These are phyloP conservation scores for Diarsia rubi DNA, from an alignment of 2,888 invertebrate genomes.

Conservation along the genomic window DNA sequence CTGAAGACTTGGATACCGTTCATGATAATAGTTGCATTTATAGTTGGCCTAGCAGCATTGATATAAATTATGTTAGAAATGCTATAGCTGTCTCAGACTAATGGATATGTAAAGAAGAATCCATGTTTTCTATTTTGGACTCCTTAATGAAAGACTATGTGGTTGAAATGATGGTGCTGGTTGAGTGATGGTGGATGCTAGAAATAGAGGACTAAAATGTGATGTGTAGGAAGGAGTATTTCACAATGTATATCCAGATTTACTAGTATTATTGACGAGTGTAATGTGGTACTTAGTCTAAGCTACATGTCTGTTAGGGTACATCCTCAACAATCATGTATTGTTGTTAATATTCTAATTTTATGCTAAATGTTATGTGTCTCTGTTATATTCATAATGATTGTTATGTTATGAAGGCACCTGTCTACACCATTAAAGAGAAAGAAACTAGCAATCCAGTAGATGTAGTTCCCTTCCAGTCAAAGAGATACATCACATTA, in stretches of 20 bases:
- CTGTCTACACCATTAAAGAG: neutral
- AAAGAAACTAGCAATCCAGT: neutral
- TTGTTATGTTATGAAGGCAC: neutral
- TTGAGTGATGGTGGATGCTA: slow-evolving; percentile 21
- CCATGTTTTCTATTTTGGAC: slow-evolving; percentile 34
- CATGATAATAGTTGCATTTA: slow-evolving; percentile 86
- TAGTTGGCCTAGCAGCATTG: slow-evolving; percentile 79
- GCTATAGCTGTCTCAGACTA: neutral
- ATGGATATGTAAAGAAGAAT: slow-evolving; percentile 6
- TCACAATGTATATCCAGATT: slow-evolving; percentile 5
- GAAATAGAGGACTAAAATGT: slow-evolving; percentile 10
- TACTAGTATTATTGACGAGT: slow-evolving; percentile 16
- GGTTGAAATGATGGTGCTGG: slow-evolving; percentile 58
- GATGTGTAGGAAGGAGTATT: neutral
- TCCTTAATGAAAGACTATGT: slow-evolving; percentile 32
- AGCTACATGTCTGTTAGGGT: slow-evolving; percentile 21
- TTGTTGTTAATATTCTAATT: slow-evolving; percentile 31
- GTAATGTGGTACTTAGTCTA: slow-evolving; percentile 18
- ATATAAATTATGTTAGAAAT: slow-evolving; percentile 70
- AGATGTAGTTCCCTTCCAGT: neutral
- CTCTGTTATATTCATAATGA: slow-evolving; percentile 4
- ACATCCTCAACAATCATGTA: slow-evolving; percentile 5
- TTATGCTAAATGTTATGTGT: slow-evolving; percentile 30
- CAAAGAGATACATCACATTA: neutral
- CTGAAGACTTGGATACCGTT: slow-evolving; percentile 97